These are phyloP conservation scores for Phylloscopus whistleri DNA, from an alignment of 2,113 vertebrate genomes.

Conservation along the genomic window DNA sequence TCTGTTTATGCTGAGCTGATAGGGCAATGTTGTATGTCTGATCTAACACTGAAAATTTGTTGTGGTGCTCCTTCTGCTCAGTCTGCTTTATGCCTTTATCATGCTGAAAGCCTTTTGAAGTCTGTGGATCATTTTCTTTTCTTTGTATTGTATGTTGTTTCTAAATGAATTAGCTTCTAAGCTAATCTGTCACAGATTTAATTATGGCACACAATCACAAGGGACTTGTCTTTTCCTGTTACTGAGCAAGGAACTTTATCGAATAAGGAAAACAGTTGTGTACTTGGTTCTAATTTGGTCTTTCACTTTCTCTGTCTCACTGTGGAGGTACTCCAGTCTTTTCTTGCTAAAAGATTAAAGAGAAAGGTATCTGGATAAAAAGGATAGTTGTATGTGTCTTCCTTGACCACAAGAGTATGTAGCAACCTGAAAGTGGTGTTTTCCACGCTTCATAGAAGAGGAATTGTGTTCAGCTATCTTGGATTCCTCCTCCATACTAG, in stretches of 20 bases:
- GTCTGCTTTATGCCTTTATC: background rate
- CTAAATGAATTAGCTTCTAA: slow-evolving; percentile 47
- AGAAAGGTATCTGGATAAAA: background rate
- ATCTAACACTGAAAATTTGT: background rate
- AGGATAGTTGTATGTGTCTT: background rate
- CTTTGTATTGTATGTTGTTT: slow-evolving; percentile 23
- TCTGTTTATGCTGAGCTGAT: background rate
- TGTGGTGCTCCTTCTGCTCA: background rate
- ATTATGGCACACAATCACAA: background rate
- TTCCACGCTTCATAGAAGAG: background rate
- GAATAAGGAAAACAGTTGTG: background rate
- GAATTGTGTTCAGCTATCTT: background rate
- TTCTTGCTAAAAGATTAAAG: background rate
- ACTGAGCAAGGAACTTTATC: background rate
- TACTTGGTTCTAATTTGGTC: slow-evolving; percentile 9
- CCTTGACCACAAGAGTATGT: background rate
- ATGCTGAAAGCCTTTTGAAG: slow-evolving; percentile 46
- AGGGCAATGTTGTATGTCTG: background rate
- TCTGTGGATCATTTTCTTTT: slow-evolving; percentile 31
- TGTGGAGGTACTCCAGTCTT: background rate
- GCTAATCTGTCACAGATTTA: slow-evolving; percentile 56
- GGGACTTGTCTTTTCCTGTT: slow-evolving; percentile 30
- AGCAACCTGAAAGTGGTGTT: background rate
- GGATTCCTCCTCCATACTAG: background rate
- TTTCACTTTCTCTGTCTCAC: background rate